A percentile compares a stretch with the other conserved stretches of the same genome.
These are phyloP conservation scores for Ophion obscuratus DNA, from an alignment of 2,888 invertebrate species.

Conservation along the genomic window DNA sequence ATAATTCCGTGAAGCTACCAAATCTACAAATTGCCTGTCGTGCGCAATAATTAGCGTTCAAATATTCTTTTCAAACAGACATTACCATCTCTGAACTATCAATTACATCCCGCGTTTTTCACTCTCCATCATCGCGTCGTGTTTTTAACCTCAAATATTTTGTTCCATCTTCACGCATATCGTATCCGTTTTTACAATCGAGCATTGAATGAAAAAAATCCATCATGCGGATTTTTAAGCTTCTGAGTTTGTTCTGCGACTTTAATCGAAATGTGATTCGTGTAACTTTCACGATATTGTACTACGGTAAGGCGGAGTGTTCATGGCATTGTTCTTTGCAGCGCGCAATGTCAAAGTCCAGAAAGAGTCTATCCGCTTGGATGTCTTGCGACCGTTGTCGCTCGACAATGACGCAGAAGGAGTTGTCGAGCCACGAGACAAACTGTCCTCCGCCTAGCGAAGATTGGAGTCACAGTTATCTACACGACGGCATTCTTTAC, in stretches of 20 bases:
- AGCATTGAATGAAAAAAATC: too few relatives aligned
- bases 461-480: constrained; percentile 80
- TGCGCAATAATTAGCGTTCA: neutral
- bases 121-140: neutral
- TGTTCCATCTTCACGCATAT: too few relatives aligned
- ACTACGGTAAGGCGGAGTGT: neutral
- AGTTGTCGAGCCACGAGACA: constrained; percentile 86
- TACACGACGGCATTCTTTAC: constrained; percentile 77
- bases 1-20: neutral
- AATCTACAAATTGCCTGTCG: neutral
- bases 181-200: too few relatives aligned
- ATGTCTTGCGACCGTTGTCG: constrained; percentile 88
- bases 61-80: neutral
- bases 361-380: constrained; percentile 86
- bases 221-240: too few relatives aligned
- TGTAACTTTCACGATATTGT: too few relatives aligned
- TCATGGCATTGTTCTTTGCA: neutral
- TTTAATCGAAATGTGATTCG: too few relatives aligned
- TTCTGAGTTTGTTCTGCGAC: neutral
- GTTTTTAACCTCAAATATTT: neutral
- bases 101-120: neutral
- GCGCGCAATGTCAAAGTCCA: constrained; percentile 81
- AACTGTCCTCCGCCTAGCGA: constrained; percentile 85
- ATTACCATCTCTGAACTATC: neutral
- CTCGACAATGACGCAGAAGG: constrained; percentile 86